These are phyloP conservation scores for Brachionus paranguensis DNA, from an alignment of 1,140 invertebrate genomes.

Conservation along the genomic window DNA sequence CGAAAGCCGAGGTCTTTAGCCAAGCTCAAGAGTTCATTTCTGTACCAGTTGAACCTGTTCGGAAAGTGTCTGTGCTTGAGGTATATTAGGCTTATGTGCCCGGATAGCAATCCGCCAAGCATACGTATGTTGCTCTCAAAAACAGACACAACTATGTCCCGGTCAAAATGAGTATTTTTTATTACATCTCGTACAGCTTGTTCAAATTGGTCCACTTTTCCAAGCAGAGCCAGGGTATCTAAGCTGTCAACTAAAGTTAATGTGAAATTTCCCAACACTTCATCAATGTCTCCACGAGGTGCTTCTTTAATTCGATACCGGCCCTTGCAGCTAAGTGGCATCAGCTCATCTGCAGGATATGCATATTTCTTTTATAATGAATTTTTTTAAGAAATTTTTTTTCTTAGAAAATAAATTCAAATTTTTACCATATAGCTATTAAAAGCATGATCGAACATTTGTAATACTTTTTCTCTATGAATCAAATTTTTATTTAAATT, in stretches of 20 bases:
- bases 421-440: conserved; percentile 78
- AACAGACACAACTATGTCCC: conserved; percentile 88
- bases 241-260: conserved; percentile 87
- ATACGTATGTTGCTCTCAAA: conserved; percentile 97
- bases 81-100: conserved; percentile 79
- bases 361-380: conserved; percentile 62
- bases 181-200: conserved; percentile 78
- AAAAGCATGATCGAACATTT: conserved; percentile 98
- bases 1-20: conserved; percentile 85
- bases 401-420: conserved; percentile 29
- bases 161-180: conserved; percentile 73
- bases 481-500: not conserved
- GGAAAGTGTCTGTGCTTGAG: conserved; percentile 65
- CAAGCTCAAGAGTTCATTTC: conserved; percentile 77
- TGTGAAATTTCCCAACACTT: conserved; percentile 90
- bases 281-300: conserved; percentile 88
- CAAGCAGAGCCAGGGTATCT: conserved; percentile 84
- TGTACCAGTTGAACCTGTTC: conserved; percentile 78
- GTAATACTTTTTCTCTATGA: conserved; percentile 72
- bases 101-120: conserved; percentile 81
- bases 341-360: conserved; percentile 93
- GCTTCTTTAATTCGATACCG: conserved; percentile 71
- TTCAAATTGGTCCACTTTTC: conserved; percentile 89
- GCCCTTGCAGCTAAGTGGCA: conserved; percentile 90
- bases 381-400: conserved; percentile 24